A percentile compares a stretch with the other conserved stretches of the same genome.
These are phyloP conservation scores for Hydriomena furcata DNA, from an alignment of 2,888 invertebrate genomes.

Conservation along the genomic window DNA sequence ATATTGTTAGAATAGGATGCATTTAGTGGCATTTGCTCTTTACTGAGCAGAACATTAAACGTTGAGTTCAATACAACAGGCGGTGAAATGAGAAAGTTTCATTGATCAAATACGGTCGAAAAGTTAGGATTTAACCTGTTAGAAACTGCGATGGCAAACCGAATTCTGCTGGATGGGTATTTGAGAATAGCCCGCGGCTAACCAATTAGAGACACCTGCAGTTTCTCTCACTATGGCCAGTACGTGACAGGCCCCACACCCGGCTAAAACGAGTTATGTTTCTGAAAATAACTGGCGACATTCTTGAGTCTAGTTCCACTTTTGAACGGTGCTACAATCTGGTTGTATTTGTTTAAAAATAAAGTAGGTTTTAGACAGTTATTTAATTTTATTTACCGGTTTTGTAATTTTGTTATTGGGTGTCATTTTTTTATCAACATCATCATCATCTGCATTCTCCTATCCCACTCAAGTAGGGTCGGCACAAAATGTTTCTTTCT, in stretches of 20 bases:
- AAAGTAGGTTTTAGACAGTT: too few species aligned
- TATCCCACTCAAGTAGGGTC: too few species aligned
- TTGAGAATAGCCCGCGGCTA: conserved; percentile 25
- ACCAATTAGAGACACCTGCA: conserved; percentile 36
- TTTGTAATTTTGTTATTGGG: too few species aligned
- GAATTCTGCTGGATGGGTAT: conserved; percentile 24
- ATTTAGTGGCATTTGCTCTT: background rate
- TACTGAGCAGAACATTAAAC: background rate
- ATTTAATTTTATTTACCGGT: too few species aligned
- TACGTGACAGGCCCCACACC: conserved; percentile 17
- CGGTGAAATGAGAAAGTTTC: conserved; percentile 20
- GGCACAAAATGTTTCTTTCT: too few species aligned
- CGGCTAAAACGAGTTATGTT: conserved; percentile 12
- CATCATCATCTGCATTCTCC: too few species aligned
- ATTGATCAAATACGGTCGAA: conserved; percentile 29
- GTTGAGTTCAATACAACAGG: conserved; percentile 7
- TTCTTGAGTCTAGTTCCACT: conserved; percentile 5
- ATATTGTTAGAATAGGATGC: too few species aligned
- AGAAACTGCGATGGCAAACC: conserved; percentile 22
- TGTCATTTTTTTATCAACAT: too few species aligned
- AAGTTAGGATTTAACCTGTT: conserved; percentile 29
- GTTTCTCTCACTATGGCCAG: conserved; percentile 16
- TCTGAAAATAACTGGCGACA: conserved; percentile 18
- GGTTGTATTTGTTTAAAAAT: background rate
- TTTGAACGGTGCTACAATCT: background rate